Base-by-base conservation (phyloP, 2,113 vertebrate species). In the Forbesichthys papilliferus region DNA sequence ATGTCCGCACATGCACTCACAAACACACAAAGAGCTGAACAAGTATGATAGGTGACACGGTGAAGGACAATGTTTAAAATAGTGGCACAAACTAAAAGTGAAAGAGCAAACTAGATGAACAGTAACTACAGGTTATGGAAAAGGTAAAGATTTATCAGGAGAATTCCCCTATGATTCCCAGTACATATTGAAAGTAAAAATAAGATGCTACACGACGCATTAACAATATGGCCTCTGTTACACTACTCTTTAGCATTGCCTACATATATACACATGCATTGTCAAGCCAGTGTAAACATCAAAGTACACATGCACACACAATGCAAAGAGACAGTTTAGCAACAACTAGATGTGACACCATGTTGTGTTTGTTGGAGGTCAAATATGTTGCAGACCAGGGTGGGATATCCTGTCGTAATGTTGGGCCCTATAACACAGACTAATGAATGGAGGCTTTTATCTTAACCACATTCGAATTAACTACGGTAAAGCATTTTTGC, bases 401-500 rank as follows among this genome's bases (percentile, higher is more conserved):
- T 79, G 88, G 87, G 85, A 84, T 82, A 84, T 90, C 89, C 85
- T 89, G 84, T 78, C 74, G 54, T 83, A 80, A 63, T 18, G 58
- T 11, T 8, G 64, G 73, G 76, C 77, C 58, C 71, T 78, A 27
- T 27, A 46, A 61, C 65, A 73, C n/a, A 60, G 66, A 68, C 76
- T 88, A 81, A 90, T 91, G 89, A 91, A 91, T 91, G 82, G 79
- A 84, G 66, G 84, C 84, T 87, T 91, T 91, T 85, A 87, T 85
- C 86, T 88, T 47, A 86, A 77, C 78, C 73, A 46, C 88, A 86
- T 64, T 42, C 5, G 36, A 27, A 55, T 86, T 80, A 89, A 81
- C 76, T 79, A 69, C 73, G 80, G 82, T 12, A 48, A 36, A 69
- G 79, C 84, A 42, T 42, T 5, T 6, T 42, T 6, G 36, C 5